Conservation (phyloP, 2,888 invertebrate genomes). For the Lysandra coridon region DNA sequence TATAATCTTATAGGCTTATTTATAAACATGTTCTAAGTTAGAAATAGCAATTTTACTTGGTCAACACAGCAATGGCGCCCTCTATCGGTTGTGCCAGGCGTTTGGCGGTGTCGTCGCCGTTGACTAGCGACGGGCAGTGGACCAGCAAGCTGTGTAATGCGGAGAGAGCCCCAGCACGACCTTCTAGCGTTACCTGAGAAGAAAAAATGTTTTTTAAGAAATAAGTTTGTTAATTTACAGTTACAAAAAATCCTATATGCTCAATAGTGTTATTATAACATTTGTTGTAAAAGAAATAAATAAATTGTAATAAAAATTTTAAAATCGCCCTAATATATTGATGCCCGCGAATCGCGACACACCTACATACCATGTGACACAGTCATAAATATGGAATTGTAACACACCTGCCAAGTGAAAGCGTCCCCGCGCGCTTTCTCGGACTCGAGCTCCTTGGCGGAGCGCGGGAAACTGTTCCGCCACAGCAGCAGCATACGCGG, state of each 20-base stretch:
- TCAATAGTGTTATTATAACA: no score
- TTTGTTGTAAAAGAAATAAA: no score
- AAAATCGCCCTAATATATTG: no score
- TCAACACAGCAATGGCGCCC: conserved; percentile 95
- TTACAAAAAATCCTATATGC: no score
- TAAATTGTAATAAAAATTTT: no score
- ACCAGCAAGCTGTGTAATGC: conserved; percentile 96
- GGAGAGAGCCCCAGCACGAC: conserved; percentile 96
- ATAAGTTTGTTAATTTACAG: no score
- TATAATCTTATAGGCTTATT: no score
- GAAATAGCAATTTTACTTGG: conserved; percentile 84
- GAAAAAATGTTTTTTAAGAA: neutral
- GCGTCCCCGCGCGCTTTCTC: conserved; percentile 98
- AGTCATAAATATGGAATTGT: no score
- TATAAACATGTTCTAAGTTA: no score
- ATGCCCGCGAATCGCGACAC: no score
- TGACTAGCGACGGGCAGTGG: conserved; percentile 94
- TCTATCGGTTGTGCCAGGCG: conserved; percentile 93
- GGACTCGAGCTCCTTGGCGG: conserved; percentile 97
- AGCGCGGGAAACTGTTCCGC: conserved; percentile 98
- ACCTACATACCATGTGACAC: no score
- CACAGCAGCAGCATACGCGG: conserved; percentile 96
- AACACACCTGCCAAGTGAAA: conserved; percentile 96
- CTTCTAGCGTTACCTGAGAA: conserved; percentile 92
- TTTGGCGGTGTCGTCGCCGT: conserved; percentile 94